Evolutionary conservation across 2,113 vertebrate species (phyloP).

Genomic region (Callipepla squamata): DNA sequence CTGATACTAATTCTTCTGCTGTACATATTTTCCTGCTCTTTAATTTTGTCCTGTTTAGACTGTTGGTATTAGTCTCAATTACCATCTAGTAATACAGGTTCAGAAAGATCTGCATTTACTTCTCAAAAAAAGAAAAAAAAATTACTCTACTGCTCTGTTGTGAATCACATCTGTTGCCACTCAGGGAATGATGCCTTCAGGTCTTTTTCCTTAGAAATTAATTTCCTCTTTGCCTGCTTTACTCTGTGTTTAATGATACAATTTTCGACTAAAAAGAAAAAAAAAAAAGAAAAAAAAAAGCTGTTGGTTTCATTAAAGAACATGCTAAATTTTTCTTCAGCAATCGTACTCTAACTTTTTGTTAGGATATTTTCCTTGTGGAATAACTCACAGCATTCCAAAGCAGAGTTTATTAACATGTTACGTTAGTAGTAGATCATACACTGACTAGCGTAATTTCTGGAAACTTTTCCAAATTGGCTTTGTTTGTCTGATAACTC

Average conservation of each 20-base stretch:
- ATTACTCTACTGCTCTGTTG: slow-evolving; percentile 4
- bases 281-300: neutral
- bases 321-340: neutral
- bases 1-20: neutral
- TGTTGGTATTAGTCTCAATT: slow-evolving; percentile 15
- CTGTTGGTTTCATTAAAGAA: slow-evolving; percentile 19
- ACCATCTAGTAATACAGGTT: neutral
- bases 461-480: neutral
- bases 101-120: slow-evolving; percentile 48
- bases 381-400: neutral
- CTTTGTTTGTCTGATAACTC: neutral
- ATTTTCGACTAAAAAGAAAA: neutral
- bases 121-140: neutral
- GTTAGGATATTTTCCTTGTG: neutral
- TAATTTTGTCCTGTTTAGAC: neutral
- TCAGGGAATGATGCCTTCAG: slow-evolving; percentile 63
- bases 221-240: slow-evolving; percentile 66
- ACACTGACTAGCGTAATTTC: neutral
- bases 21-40: neutral
- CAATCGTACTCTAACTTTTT: neutral
- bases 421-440: neutral
- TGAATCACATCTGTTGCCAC: slow-evolving; percentile 56
- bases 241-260: slow-evolving; percentile 73
- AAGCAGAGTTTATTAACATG: neutral
- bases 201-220: slow-evolving; percentile 60